Evolutionary conservation across 1,140 invertebrate genomes (phyloP), one percentile per base, ranked within the genome.

Genomic region (Drosophila sp.): DNA sequence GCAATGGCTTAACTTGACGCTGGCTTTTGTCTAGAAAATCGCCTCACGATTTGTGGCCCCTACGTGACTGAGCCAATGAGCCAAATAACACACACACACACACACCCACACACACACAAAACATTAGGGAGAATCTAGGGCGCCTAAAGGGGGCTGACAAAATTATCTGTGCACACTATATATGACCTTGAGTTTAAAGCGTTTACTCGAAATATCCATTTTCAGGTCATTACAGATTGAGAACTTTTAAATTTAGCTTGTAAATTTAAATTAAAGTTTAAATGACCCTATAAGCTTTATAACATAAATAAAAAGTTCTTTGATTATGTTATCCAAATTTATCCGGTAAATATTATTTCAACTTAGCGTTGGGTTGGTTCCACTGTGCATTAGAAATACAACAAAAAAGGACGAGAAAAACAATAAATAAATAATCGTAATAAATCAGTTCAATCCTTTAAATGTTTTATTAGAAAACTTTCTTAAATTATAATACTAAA

Each of bases 21-120:
- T 38, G 33, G 66, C 66, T 71, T 78, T 81, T 84, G 76, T 71
- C 82, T 77, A 73, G 1, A 71, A 84, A 84, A 80, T 84, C 73
- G 81, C 77, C 70, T 44, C 81, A 80, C 77, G 79, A 85, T 86
- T 85, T 85, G 82, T 81, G 71, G 82, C 66, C 65, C 44, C 75
- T 86, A 86, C 82, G 82, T 86, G 82, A 82, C 76, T 66, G 71
- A 60, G 62, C 62, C 66, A 80, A 56, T 40, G 40, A 69, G 55
- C 40, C 64, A 74, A 66, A 66, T 44, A 29, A 60, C 47, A 41
- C 63, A 55, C 17, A 66, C 27, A 54, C 30, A 17, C 17, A 17
- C 50, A 60, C 30, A 35, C 33, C 8, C 33, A 35, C 33, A 35
- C 23, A 47, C 30, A 8, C 23, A 3, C 17, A 47, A n/a, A n/a